Percentiles rank a stretch among this genome's conserved stretches.
phyloP scores from a whole-genome alignment of 2,797 vertebrate species.

The Denticeps clupeoides region DNA sequence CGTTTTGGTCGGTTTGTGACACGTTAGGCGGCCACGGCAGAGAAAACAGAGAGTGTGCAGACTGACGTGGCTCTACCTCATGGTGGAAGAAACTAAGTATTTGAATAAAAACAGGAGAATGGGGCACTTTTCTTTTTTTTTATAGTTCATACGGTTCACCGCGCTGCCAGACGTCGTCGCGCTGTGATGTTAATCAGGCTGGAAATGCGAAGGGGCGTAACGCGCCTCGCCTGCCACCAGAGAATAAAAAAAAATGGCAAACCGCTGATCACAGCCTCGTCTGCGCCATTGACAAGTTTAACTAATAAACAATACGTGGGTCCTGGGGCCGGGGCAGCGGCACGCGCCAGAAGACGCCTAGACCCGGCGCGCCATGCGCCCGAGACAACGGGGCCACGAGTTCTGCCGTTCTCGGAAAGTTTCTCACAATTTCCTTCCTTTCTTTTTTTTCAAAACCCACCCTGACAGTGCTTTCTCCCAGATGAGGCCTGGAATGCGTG shows the following conservation, averaged over 20 bases:
- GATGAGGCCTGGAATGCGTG: background rate
- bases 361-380: background rate
- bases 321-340: slow-evolving; percentile 7
- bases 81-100: too few species aligned
- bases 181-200: slow-evolving; percentile 14
- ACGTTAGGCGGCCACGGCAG: too few species aligned
- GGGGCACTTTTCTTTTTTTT: too few species aligned
- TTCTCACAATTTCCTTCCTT: background rate
- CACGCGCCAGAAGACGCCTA: too few species aligned
- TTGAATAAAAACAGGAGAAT: too few species aligned
- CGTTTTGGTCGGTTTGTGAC: slow-evolving; percentile 24
- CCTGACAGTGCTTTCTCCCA: background rate
- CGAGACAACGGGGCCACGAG: background rate
- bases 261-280: slow-evolving; percentile 28
- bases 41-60: too few species aligned
- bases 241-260: slow-evolving; percentile 19
- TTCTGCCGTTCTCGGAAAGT: background rate
- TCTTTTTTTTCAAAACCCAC: background rate
- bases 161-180: slow-evolving; percentile 21
- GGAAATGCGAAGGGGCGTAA: slow-evolving; percentile 12
- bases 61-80: too few species aligned
- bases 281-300: slow-evolving; percentile 21
- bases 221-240: slow-evolving; percentile 5
- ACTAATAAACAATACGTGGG: slow-evolving; percentile 30
- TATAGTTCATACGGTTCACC: too few species aligned